Percentiles rank a stretch among this genome's conserved stretches.
phyloP scores from a whole-genome alignment of 2,113 vertebrate genomes.

The Carlito syrichta region DNA sequence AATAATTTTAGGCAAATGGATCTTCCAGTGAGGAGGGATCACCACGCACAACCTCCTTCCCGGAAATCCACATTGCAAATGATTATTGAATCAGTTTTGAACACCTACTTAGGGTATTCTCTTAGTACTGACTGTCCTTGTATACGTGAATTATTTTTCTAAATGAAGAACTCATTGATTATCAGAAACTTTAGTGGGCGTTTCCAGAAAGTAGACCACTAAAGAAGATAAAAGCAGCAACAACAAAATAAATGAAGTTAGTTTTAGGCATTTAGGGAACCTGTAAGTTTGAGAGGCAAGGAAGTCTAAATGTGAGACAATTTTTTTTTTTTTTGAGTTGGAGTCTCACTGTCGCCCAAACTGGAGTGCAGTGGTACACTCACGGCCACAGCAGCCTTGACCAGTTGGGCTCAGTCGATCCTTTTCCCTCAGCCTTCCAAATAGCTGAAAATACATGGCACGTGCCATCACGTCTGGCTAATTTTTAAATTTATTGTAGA shows the following conservation, averaged over 20 bases:
- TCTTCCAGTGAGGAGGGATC: background rate
- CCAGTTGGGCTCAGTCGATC: too few species aligned
- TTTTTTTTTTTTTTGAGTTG: too few species aligned
- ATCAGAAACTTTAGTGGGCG: background rate
- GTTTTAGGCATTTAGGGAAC: background rate
- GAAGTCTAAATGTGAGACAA: background rate
- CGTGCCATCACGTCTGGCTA: too few species aligned
- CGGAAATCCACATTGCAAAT: background rate
- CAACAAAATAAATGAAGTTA: background rate
- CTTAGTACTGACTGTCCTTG: background rate
- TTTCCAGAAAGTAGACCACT: conserved; percentile 5
- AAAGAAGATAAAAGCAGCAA: background rate
- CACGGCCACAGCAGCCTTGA: too few species aligned
- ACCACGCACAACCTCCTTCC: background rate
- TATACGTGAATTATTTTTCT: background rate
- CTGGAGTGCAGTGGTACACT: too few species aligned
- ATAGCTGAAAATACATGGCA: too few species aligned
- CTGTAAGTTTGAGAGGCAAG: background rate
- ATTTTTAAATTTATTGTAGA: too few species aligned
- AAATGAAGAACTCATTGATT: background rate
- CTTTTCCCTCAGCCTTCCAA: too few species aligned
- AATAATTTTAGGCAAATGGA: background rate
- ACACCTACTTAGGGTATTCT: background rate
- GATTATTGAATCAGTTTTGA: background rate
- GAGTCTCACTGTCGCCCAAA: too few species aligned